Base-by-base conservation (phyloP, 2,797 vertebrate genomes). In the Falco rusticolus region DNA sequence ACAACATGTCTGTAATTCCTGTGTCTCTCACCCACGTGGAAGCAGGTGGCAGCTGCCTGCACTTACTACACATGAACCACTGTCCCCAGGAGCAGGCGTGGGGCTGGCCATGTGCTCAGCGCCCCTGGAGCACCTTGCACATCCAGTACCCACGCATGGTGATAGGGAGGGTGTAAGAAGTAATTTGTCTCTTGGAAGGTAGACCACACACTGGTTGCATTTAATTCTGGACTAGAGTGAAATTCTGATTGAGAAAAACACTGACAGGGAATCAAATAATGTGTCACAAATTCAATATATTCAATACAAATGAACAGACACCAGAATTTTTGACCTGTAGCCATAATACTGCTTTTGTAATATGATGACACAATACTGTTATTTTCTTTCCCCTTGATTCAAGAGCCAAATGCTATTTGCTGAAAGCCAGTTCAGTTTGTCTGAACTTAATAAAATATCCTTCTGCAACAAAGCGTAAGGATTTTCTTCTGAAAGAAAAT, bases 371-470 rank as follows among this genome's bases (percentile, higher is more conserved):
- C 63, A 45, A 33, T 89, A 93, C 29, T 26, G 87, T 76, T 83
- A 85, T 93, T 90, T 93, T 89, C 94, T 68, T 89, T 96, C 91
- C 85, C 82, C 41, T 39, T 83, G 90, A 95, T 90, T 96, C 91
- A 92, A 86, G 70, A 96, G 57, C 74, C 93, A 97, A 95, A 91
- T 95, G 68, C 90, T 64, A 74, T 87, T 96, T 95, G 80, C 87
- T 95, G 66, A 68, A 96, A 94, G 87, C 47, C 88, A 95, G 84
- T 90, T 96, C 51, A 25, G 56, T 96, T 92, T 90, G 78, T 93
- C 90, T 97, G 87, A 96, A 87, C 66, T 96, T 91, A 95, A 96
- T 96, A 96, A 97, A 87, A 92, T 77, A 94, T 34, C 72, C 90
- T 94, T 94, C 75, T 91, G 66, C 64, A 92, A 89, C 18, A 89